Conservation (phyloP, 2,113 vertebrate genomes). For the Macrotus californicus region DNA sequence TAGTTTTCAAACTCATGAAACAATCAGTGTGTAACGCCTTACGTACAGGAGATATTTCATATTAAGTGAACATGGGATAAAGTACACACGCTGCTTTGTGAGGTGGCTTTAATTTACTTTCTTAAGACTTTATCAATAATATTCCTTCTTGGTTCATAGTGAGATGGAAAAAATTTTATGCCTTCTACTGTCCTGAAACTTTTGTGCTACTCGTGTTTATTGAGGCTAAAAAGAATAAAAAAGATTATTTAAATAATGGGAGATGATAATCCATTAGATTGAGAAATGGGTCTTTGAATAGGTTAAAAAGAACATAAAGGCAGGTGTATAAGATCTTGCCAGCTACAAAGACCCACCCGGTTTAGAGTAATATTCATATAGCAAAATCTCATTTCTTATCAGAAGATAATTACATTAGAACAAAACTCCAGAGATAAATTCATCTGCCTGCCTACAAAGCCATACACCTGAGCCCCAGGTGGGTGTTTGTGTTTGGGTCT, state of each 20-base stretch:
- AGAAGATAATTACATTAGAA: conserved; percentile 36
- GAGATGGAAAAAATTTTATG: conserved; percentile 30
- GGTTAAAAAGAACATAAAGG: conserved; percentile 46
- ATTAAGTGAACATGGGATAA: background rate
- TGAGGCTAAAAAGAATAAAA: conserved; percentile 22
- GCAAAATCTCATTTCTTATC: conserved; percentile 50
- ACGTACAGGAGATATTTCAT: background rate
- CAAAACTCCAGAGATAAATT: background rate
- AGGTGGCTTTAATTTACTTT: conserved; percentile 28
- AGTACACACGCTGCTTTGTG: background rate
- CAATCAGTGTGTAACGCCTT: background rate
- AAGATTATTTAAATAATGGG: background rate
- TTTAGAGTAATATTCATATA: conserved; percentile 24
- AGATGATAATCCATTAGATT: background rate
- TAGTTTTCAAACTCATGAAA: conserved; percentile 1
- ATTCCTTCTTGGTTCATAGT: conserved; percentile 20
- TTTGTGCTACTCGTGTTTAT: background rate
- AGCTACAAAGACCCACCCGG: conserved; percentile 5
- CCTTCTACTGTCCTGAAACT: background rate
- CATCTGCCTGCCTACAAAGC: conserved; percentile 52
- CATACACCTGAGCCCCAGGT: conserved; percentile 47
- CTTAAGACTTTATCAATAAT: background rate
- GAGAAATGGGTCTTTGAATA: conserved; percentile 40
- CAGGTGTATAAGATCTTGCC: conserved; percentile 6
- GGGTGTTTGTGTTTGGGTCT: conserved; percentile 63